phyloP scores from a whole-genome alignment of 2,888 invertebrate species.

The Lasioglossum malachurum region DNA sequence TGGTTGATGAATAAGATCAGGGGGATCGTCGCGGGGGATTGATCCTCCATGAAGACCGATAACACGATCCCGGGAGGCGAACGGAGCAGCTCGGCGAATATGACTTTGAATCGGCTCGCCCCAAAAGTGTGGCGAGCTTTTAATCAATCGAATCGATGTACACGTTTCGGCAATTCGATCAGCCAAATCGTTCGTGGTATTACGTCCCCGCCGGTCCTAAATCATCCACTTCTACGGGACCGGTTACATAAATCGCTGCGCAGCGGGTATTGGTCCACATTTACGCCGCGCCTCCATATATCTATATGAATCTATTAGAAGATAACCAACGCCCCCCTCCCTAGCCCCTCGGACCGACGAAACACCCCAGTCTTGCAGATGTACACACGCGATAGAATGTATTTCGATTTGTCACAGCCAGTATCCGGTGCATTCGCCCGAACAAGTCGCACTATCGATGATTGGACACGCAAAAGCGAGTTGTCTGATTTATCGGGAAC shows the following conservation, averaged over 20 bases:
- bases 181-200: constrained; percentile 80
- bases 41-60: constrained; percentile 46
- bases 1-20: constrained; percentile 62
- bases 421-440: constrained; percentile 66
- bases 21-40: constrained; percentile 34
- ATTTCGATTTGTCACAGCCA: constrained; percentile 77
- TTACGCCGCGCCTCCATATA: constrained; percentile 25
- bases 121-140: constrained; percentile 70
- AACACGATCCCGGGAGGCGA: constrained; percentile 47
- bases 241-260: constrained; percentile 61
- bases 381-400: constrained; percentile 70
- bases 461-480: constrained; percentile 57
- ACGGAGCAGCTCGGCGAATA: constrained; percentile 55
- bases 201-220: constrained; percentile 73
- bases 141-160: constrained; percentile 79
- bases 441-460: constrained; percentile 72
- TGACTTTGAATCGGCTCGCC: constrained; percentile 71
- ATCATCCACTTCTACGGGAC: constrained; percentile 66
- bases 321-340: constrained; percentile 50
- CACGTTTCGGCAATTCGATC: constrained; percentile 74
- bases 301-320: constrained; percentile 66
- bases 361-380: constrained; percentile 47
- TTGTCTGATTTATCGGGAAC: constrained; percentile 56
- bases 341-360: background rate
- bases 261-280: constrained; percentile 35